phyloP scores from a whole-genome alignment of 1,140 invertebrate species.

The Macrosteles quadrilineatus region DNA sequence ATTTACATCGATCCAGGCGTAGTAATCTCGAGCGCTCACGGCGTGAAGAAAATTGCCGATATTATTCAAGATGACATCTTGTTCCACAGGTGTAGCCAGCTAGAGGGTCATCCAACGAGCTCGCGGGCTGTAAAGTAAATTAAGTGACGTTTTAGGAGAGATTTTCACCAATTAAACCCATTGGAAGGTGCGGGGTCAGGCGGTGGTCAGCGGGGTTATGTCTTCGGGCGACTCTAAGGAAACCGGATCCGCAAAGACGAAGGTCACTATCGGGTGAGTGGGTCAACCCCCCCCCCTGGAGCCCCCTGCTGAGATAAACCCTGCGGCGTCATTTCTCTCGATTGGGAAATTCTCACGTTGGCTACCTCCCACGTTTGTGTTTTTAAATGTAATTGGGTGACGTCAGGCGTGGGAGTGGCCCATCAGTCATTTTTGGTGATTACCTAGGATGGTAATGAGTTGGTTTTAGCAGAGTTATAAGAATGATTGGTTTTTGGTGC shows the following conservation, averaged over 20 bases:
- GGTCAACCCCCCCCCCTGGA: slow-evolving; percentile 12
- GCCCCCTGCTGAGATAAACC: background rate
- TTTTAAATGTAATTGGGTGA: background rate
- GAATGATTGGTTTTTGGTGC: too few relatives aligned
- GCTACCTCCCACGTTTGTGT: background rate
- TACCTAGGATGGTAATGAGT: too few relatives aligned
- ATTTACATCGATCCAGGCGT: too few relatives aligned
- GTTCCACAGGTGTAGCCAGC: background rate
- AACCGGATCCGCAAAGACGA: slow-evolving; percentile 23
- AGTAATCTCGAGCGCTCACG: background rate
- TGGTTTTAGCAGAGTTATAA: too few relatives aligned
- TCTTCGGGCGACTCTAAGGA: slow-evolving; percentile 17
- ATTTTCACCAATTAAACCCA: background rate
- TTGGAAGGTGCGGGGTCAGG: background rate
- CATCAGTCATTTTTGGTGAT: too few relatives aligned
- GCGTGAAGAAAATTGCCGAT: slow-evolving; percentile 3
- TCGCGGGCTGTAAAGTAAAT: background rate
- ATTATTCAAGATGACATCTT: background rate
- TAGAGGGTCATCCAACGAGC: background rate
- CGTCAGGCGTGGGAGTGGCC: background rate
- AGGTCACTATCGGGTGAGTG: slow-evolving; percentile 21
- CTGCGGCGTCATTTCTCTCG: background rate
- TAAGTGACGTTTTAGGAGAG: slow-evolving; percentile 8
- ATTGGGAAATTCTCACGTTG: slow-evolving; percentile 16
- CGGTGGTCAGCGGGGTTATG: slow-evolving; percentile 20